Evolutionary conservation across 2,113 vertebrate species (phyloP).

Genomic region (western clawed frog (Xenopus tropicalis)): UCB_Xtro_10.0 CM004443.2:213596501-213597000

Average conservation of each 20-base stretch:
- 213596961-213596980: too few relatives aligned
- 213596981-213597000: too few relatives aligned
- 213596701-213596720: slow-evolving; percentile 89
- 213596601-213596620: slow-evolving; percentile 48
- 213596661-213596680: slow-evolving; percentile 96
- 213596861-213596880: too few relatives aligned
- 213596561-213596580: neutral
- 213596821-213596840: too few relatives aligned
- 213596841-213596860: too few relatives aligned
- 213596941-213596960: too few relatives aligned
- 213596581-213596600: neutral
- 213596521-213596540: too few relatives aligned
- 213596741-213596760: slow-evolving; percentile 86
- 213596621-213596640: slow-evolving; percentile 96
- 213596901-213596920: too few relatives aligned
- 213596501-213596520: too few relatives aligned
- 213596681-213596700: slow-evolving; percentile 84
- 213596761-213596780: slow-evolving; percentile 91
- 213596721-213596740: slow-evolving; percentile 89
- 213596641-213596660: slow-evolving; percentile 92
- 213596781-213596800: slow-evolving; percentile 89
- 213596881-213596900: too few relatives aligned
- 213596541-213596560: too few relatives aligned
- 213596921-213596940: too few relatives aligned
- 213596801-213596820: neutral